Evolutionary conservation across 30 jellyfish, hydroid and myxozoan species (phyloP).

Genomic region (Turritopsis dohrnii): DNA sequence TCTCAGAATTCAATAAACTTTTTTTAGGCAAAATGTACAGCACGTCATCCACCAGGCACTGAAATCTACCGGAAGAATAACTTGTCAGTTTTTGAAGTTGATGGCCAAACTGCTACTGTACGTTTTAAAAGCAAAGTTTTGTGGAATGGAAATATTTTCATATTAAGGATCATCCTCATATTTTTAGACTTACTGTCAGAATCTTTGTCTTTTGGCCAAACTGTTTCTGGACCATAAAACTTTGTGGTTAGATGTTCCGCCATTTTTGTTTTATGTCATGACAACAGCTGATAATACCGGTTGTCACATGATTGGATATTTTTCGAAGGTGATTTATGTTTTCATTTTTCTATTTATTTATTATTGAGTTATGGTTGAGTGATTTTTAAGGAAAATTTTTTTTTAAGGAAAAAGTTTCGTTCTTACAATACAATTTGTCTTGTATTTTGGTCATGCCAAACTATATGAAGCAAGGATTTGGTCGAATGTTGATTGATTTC

Average conservation of each 20-base stretch:
- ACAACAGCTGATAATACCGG: constrained; percentile 62
- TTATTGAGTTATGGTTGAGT: not conserved
- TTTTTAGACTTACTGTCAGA: constrained; percentile 72
- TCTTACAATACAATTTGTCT: constrained; percentile 67
- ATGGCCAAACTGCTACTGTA: constrained; percentile 68
- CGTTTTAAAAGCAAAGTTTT: not conserved
- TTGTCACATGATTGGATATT: constrained; percentile 78
- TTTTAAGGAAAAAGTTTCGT: constrained; percentile 72
- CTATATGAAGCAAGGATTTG: constrained; percentile 78
- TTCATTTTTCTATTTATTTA: not conserved
- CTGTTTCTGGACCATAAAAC: constrained; percentile 90
- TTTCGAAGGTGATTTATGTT: constrained; percentile 63
- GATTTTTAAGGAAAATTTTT: not conserved
- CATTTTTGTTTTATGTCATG: constrained; percentile 76
- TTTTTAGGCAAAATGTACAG: constrained; percentile 58
- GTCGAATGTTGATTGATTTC: constrained; percentile 72
- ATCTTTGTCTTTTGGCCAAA: constrained; percentile 80
- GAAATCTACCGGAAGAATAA: constrained; percentile 67
- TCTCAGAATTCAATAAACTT: not conserved
- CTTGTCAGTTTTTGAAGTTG: constrained; percentile 74
- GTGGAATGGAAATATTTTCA: not conserved
- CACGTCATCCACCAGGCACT: constrained; percentile 87
- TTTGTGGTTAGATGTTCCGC: constrained; percentile 76
- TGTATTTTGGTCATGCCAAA: constrained; percentile 81
- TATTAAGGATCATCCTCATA: not conserved